phyloP scores from a whole-genome alignment of 92 coral and sea anemone genomes.

The Porites lobata region DNA sequence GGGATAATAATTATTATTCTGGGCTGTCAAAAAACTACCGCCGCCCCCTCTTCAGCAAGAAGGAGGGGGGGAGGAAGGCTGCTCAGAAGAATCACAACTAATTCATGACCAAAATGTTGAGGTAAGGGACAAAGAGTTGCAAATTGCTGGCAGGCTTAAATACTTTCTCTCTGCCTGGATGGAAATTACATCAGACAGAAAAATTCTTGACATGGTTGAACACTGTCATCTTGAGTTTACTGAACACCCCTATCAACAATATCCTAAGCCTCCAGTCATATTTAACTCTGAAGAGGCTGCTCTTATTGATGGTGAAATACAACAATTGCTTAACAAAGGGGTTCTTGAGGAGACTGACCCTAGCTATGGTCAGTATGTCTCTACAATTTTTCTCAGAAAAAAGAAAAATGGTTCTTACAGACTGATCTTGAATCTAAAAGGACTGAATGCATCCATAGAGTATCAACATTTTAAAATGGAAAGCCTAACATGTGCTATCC shows the following conservation, averaged over 20 bases:
- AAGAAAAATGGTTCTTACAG: conserved; percentile 55
- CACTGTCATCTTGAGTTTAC: conserved; percentile 9
- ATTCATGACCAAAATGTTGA: neutral
- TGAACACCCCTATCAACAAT: neutral
- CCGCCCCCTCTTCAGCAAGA: neutral
- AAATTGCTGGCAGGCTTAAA: conserved; percentile 23
- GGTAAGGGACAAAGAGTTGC: conserved; percentile 1
- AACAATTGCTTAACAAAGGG: neutral
- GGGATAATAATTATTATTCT: neutral
- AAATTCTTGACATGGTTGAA: conserved; percentile 21
- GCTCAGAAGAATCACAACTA: neutral
- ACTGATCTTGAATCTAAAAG: conserved; percentile 42
- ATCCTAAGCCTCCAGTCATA: neutral
- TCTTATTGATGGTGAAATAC: conserved; percentile 32
- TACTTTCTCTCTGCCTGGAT: conserved; percentile 26
- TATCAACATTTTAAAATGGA: conserved; percentile 56
- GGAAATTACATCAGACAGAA: neutral
- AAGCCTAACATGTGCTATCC: conserved; percentile 22
- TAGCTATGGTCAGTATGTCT: neutral
- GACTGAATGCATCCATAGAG: conserved; percentile 41
- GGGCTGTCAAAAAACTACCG: neutral
- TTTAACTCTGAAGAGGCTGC: conserved; percentile 22
- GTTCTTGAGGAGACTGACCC: conserved; percentile 27
- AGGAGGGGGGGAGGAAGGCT: neutral
- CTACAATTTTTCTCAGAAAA: conserved; percentile 29